Evolutionary conservation across 2,888 invertebrate genomes (phyloP), one percentile per base, ranked within the genome.

Genomic region (Tetragonisca angustula): DNA sequence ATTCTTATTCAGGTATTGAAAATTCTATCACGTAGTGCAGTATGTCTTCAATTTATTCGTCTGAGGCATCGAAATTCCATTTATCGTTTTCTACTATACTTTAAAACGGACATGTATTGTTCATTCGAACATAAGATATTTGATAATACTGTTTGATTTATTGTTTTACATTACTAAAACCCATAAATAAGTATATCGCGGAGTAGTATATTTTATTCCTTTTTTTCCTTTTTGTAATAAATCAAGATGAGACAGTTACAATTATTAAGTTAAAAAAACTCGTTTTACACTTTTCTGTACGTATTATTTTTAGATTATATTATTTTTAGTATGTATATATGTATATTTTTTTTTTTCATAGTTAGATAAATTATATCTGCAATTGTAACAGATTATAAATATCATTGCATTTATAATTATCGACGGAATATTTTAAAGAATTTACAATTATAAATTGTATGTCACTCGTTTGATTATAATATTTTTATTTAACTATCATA

Each of bases 1-100:
- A 32, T 21, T 19, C 50, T 21, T 19, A 43, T 13, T 24, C 13
- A 19, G 19, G 2, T 65, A 67, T 75, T 4, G 15, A 65, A 65
- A 65, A 27, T 75, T 70, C 21, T 32, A 15, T 80, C 79, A 74
- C 74, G 74, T 69, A 64, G 62, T 32, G 13, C n/a, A 5, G 9
- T 43, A 54, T 17, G 9, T 43, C 68, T 68, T 49, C 69, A 69
- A 79, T 79, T 79, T 79, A 73, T 79, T 36, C n/a, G 56, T n/a
- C 4, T 13, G 56, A 56, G 13, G 4, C n/a, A 56, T 56, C 56
- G 13, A 56, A n/a, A 56, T 56, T 56, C n/a, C 32, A 61, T 73
- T 73, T 52, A 17, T 50, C 9, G 6, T 36, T 43, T 36, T 77
- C 36, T 36, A 36, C 43, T 36, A 21, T 21, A 32, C 54, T 61